These are phyloP conservation scores for Tachyglossus aculeatus DNA, from an alignment of 2,797 vertebrate genomes.

Conservation along the genomic window DNA sequence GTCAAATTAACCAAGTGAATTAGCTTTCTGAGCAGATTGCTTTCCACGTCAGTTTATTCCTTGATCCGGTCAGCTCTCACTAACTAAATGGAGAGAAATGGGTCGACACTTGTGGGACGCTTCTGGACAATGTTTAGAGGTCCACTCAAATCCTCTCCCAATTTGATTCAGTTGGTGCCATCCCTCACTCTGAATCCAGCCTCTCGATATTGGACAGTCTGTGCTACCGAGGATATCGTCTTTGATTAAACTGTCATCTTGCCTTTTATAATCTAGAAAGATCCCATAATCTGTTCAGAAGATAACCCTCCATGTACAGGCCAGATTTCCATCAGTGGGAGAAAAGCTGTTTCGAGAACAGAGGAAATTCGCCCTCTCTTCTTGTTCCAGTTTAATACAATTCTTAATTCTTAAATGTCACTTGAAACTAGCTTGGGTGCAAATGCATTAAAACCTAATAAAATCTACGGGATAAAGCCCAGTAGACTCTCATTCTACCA, in stretches of 20 bases:
- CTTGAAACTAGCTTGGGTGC: background rate
- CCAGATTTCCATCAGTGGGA: too few relatives aligned
- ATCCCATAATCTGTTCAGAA: too few relatives aligned
- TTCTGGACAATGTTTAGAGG: too few relatives aligned
- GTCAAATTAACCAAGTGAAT: constrained; percentile 38
- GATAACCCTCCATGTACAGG: too few relatives aligned
- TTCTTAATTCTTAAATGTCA: too few relatives aligned
- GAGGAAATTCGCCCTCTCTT: too few relatives aligned
- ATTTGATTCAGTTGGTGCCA: background rate
- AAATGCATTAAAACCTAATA: background rate
- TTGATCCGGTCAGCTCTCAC: background rate
- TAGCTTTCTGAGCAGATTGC: constrained; percentile 18
- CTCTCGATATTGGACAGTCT: background rate
- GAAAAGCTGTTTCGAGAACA: too few relatives aligned
- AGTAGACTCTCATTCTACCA: too few relatives aligned
- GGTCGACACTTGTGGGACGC: background rate
- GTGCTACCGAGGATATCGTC: background rate
- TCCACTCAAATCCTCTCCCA: background rate
- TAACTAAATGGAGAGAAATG: background rate
- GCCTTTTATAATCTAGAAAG: too few relatives aligned
- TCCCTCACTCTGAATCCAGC: background rate
- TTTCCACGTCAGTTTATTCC: background rate
- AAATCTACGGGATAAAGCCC: too few relatives aligned
- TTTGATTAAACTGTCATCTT: too few relatives aligned
- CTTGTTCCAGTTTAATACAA: too few relatives aligned